A percentile compares a stretch with the other conserved stretches of the same genome.
Conservation (phyloP, 2,113 vertebrate species). For the Cebus imitator region DNA sequence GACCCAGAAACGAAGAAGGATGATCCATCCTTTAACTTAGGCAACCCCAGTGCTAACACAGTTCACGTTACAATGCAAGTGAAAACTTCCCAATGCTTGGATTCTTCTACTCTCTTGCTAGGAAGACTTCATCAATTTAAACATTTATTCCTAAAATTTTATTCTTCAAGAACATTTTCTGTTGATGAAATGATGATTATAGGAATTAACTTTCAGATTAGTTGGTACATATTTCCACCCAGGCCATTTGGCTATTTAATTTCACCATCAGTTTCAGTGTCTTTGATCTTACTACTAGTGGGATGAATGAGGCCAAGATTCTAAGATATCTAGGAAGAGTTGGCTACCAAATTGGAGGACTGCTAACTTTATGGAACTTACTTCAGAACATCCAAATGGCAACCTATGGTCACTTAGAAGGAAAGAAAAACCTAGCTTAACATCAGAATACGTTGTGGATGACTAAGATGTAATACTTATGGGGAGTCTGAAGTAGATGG, state of each 20-base stretch:
- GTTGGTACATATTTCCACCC: neutral
- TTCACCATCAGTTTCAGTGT: neutral
- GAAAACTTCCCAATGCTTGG: rapidly evolving
- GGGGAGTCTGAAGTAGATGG: neutral
- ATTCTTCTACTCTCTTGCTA: neutral
- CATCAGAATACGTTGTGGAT: neutral
- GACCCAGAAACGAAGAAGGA: neutral
- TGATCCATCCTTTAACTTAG: neutral
- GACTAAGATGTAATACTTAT: neutral
- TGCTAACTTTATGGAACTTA: neutral
- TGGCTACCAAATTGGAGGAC: neutral
- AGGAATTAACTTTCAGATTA: neutral
- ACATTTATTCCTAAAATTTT: neutral
- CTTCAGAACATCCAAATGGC: neutral
- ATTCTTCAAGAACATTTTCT: neutral
- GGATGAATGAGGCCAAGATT: neutral
- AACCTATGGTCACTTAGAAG: neutral
- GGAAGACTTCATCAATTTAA: neutral
- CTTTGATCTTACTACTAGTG: neutral
- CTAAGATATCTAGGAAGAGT: neutral
- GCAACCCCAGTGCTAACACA: neutral
- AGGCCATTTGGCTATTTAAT: neutral
- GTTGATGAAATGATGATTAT: neutral
- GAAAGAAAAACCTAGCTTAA: neutral
- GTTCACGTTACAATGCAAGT: neutral